phyloP scores from a whole-genome alignment of 2,113 vertebrate species.

The Puffinus mauretanicus region DNA sequence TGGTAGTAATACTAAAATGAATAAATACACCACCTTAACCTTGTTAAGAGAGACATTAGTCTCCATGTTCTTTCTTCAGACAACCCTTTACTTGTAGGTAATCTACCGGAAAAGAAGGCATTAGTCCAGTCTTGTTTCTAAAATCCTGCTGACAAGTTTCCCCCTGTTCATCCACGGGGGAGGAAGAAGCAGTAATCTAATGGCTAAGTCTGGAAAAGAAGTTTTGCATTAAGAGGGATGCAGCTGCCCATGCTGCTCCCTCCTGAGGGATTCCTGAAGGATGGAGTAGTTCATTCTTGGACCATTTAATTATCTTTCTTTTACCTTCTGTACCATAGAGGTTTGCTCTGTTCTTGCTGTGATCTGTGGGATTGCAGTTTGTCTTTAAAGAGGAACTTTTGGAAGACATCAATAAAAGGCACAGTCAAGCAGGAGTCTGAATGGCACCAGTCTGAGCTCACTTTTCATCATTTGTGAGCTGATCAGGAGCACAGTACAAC shows the following conservation, averaged over 20 bases:
- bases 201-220: background rate
- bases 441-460: background rate
- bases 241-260: background rate
- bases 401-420: background rate
- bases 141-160: background rate
- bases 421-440: background rate
- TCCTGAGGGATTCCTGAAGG: background rate
- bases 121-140: background rate
- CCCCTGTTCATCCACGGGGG: background rate
- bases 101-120: background rate
- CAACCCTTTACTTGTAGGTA: background rate
- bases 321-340: background rate
- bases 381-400: background rate
- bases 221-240: background rate
- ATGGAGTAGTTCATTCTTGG: background rate
- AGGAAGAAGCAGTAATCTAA: background rate
- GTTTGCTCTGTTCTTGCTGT: background rate
- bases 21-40: background rate
- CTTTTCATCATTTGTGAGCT: background rate
- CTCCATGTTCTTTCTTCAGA: background rate
- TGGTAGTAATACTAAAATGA: background rate
- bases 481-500: background rate
- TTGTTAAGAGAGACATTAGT: background rate
- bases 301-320: background rate
- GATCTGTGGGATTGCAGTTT: background rate